Conservation (phyloP, 2,888 invertebrate species). For the Drosophila helvetica region DNA sequence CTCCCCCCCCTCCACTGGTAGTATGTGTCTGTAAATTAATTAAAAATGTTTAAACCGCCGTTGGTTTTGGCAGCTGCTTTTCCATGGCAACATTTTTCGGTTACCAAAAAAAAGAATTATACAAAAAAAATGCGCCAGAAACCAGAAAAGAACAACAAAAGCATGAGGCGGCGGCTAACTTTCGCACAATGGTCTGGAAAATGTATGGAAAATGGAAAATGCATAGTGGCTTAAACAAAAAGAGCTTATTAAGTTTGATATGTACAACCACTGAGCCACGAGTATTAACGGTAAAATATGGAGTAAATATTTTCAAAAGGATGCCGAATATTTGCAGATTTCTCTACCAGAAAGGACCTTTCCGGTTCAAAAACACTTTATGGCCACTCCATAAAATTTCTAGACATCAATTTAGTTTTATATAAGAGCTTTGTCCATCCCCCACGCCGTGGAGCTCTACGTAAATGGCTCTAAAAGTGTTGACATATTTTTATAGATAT, state of each 20-base stretch:
- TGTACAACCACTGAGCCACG: not conserved
- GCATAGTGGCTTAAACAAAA: not conserved
- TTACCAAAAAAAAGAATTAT: not conserved
- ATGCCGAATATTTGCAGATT: no score
- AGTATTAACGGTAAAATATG: not conserved
- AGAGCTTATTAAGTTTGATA: not conserved
- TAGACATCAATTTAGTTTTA: slow-evolving; percentile 15
- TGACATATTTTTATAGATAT: slow-evolving; percentile 29
- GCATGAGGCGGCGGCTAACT: slow-evolving; percentile 4
- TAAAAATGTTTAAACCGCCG: slow-evolving; percentile 67
- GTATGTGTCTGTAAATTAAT: slow-evolving; percentile 68
- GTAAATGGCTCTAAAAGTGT: slow-evolving; percentile 26
- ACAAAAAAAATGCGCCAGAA: no score
- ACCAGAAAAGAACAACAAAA: slow-evolving; percentile 1
- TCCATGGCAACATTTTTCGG: slow-evolving; percentile 20
- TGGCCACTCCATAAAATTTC: slow-evolving; percentile 23
- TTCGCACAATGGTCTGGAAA: slow-evolving; percentile 13
- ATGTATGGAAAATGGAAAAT: not conserved
- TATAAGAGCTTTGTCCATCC: not conserved
- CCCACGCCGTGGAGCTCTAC: not conserved
- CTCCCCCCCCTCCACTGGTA: not conserved
- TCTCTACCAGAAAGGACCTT: no score
- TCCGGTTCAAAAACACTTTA: not conserved
- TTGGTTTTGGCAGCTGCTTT: slow-evolving; percentile 45
- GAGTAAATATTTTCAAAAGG: not conserved